Percentiles rank a stretch among this genome's conserved stretches.
phyloP scores from a whole-genome alignment of 2,113 vertebrate genomes.

The Nanorana parkeri region DNA sequence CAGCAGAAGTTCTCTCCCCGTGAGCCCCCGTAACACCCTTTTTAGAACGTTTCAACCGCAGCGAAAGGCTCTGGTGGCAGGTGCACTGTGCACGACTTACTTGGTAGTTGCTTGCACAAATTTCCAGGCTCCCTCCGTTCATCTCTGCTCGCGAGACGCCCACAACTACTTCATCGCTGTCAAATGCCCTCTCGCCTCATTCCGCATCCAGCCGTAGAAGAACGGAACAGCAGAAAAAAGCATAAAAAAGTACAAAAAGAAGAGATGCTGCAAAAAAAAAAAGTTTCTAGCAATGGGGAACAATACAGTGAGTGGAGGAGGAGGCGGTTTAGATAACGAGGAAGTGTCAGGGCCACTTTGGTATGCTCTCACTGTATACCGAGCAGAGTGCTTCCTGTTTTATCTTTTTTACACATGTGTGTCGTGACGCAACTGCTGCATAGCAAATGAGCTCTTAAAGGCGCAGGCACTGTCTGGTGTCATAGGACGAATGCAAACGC shows the following conservation, averaged over 20 bases:
- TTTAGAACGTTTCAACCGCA: no score
- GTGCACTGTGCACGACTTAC: neutral
- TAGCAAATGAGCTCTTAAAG: constrained; percentile 21
- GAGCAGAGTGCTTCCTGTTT: constrained; percentile 39
- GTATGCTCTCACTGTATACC: neutral
- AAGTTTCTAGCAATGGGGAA: neutral
- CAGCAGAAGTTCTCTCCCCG: no score
- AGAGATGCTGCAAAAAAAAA: neutral
- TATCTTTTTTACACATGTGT: constrained; percentile 16
- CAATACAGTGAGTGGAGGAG: neutral
- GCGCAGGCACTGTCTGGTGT: neutral
- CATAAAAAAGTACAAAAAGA: neutral
- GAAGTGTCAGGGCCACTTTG: constrained; percentile 18
- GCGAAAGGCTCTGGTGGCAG: no score
- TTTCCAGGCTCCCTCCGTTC: neutral
- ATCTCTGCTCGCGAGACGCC: neutral
- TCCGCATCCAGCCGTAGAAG: neutral
- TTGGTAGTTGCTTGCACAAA: neutral
- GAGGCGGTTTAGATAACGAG: constrained; percentile 19
- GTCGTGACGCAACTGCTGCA: neutral
- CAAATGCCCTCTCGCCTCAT: neutral
- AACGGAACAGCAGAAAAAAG: neutral
- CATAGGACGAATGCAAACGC: no score
- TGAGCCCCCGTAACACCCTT: no score
- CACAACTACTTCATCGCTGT: neutral